Percentiles rank a stretch among this genome's conserved stretches.
Conservation (phyloP, 37 sponge, comb jelly and placozoan genomes). For the Beroe ovata region DNA sequence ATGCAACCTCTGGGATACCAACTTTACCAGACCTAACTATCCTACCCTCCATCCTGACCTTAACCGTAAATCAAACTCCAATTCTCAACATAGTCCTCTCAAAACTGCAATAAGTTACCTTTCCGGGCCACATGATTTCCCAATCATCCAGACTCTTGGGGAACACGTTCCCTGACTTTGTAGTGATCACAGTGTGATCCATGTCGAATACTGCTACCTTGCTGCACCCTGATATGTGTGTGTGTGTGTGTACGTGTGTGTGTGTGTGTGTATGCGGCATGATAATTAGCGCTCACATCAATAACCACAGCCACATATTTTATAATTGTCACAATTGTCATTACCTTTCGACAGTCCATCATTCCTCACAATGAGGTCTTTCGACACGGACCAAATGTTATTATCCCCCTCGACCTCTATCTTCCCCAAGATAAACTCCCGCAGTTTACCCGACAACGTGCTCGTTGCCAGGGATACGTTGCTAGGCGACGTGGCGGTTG, state of each 20-base stretch:
- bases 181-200: slow-evolving; percentile 85
- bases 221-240: neutral
- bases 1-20: no score
- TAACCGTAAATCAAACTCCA: no score
- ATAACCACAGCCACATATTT: no score
- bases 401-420: neutral
- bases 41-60: no score
- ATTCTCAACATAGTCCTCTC: no score
- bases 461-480: neutral
- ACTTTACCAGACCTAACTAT: no score
- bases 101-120: slow-evolving; percentile 24
- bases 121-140: slow-evolving; percentile 70
- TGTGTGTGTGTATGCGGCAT: no score
- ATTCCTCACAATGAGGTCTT: neutral
- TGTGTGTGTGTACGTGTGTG: no score
- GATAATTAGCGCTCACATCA: no score
- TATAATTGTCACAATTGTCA: neutral
- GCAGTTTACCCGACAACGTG: neutral
- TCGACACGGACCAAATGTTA: neutral
- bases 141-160: slow-evolving; percentile 77
- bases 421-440: neutral
- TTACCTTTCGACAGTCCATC: neutral
- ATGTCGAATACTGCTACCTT: slow-evolving; percentile 84
- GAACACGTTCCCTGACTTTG: slow-evolving; percentile 82
- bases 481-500: neutral